A percentile compares a stretch with the other conserved stretches of the same genome.
Conservation (phyloP, 2,113 vertebrate species). For the Picathartes gymnocephalus region DNA sequence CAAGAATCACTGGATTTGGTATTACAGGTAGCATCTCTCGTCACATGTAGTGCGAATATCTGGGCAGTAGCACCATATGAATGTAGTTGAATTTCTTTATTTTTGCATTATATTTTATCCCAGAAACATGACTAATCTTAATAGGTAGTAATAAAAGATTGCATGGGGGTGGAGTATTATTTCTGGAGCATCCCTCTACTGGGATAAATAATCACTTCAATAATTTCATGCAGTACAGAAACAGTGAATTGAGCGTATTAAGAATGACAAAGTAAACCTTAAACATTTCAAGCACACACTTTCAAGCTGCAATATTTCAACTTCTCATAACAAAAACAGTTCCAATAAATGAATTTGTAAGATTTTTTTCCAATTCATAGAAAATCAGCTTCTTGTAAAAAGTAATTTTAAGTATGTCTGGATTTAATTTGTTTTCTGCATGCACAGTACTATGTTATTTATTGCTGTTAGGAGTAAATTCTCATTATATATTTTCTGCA, state of each 20-base stretch:
- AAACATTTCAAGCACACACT: slow-evolving; percentile 16
- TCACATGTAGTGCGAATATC: background rate
- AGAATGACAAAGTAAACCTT: slow-evolving; percentile 41
- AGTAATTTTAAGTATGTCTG: background rate
- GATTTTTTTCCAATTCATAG: background rate
- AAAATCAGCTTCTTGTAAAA: slow-evolving; percentile 22
- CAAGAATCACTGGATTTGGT: background rate
- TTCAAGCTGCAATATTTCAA: slow-evolving; percentile 12
- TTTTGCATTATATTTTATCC: background rate
- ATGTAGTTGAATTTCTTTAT: background rate
- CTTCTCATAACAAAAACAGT: slow-evolving; percentile 13
- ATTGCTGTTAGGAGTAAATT: slow-evolving; percentile 36
- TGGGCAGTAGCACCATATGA: background rate
- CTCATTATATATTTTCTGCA: slow-evolving; percentile 44
- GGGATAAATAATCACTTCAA: slow-evolving; percentile 14
- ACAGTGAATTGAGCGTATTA: slow-evolving; percentile 29
- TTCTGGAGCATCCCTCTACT: background rate
- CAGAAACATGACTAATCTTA: background rate
- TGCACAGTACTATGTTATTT: slow-evolving; percentile 18
- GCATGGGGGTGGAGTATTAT: background rate
- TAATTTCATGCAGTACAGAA: slow-evolving; percentile 30
- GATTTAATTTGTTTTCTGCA: slow-evolving; percentile 26
- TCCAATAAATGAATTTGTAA: slow-evolving; percentile 37
- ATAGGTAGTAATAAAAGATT: background rate
- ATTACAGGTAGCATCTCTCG: background rate